phyloP scores from a whole-genome alignment of 2,113 vertebrate species.

The Pelusios castaneus region DNA sequence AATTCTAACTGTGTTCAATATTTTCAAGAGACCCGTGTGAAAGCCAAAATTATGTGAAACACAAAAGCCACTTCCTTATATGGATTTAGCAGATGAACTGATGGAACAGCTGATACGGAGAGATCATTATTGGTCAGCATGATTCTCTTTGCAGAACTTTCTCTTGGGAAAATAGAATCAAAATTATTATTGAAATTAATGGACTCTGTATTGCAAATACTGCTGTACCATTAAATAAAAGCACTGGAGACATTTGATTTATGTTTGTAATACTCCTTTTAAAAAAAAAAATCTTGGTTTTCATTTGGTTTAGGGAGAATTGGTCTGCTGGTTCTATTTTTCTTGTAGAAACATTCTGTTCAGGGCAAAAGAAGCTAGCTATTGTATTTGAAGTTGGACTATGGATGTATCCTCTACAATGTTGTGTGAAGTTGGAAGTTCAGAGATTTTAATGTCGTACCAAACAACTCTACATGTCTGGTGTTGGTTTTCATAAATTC shows the following conservation, averaged over 20 bases:
- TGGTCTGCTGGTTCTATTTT: neutral
- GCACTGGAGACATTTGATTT: fast-evolving
- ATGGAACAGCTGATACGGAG: conserved; percentile 40
- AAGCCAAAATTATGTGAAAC: conserved; percentile 58
- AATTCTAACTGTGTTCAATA: conserved; percentile 67
- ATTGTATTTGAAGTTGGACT: neutral
- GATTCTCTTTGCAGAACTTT: neutral
- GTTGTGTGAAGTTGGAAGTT: neutral
- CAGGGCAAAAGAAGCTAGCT: neutral
- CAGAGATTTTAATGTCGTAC: neutral
- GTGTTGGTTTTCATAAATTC: fast-evolving
- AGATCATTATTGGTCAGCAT: conserved; percentile 45
- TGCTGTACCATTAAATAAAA: neutral
- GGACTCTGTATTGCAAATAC: neutral
- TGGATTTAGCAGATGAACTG: conserved; percentile 72
- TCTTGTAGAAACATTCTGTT: neutral
- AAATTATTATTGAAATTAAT: neutral
- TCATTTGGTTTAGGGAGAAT: neutral
- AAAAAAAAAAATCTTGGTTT: neutral
- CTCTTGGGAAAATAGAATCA: neutral
- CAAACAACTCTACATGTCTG: neutral
- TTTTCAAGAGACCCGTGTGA: neutral
- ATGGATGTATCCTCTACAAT: neutral
- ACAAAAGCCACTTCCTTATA: conserved; percentile 67
- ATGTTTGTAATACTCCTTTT: neutral